Conservation (phyloP, 2,888 invertebrate species). For the Spatulosminthurus flaviceps region DNA sequence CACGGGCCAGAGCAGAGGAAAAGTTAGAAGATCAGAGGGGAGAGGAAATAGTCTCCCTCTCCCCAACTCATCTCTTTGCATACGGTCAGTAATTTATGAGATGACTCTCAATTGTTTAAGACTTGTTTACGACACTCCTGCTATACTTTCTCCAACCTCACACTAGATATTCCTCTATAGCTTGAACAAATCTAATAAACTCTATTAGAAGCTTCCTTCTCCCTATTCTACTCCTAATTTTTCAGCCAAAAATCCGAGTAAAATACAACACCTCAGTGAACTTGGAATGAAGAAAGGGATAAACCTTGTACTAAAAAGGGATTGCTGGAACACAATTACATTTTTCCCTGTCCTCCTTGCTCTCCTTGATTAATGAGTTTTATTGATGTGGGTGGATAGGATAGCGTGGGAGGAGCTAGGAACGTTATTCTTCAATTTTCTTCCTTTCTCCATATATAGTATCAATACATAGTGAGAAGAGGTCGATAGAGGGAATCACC, state of each 20-base stretch:
- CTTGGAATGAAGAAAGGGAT: not conserved
- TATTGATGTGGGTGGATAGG: not conserved
- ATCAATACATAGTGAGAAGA: too few species aligned
- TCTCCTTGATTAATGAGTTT: not conserved
- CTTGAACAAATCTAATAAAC: too few species aligned
- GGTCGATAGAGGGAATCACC: too few species aligned
- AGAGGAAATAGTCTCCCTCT: too few species aligned
- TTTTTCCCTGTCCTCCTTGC: not conserved
- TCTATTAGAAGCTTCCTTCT: too few species aligned
- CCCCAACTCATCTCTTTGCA: conserved; percentile 55
- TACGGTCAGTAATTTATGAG: conserved; percentile 59
- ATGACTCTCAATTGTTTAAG: conserved; percentile 61
- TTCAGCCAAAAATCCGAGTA: too few species aligned
- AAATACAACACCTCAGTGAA: too few species aligned
- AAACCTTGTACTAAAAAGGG: not conserved
- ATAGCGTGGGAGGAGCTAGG: not conserved
- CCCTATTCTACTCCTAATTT: too few species aligned
- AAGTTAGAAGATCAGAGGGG: not conserved
- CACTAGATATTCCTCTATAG: too few species aligned
- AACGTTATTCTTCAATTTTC: not conserved
- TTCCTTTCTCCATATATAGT: too few species aligned
- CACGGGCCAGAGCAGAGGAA: too few species aligned
- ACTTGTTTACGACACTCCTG: conserved; percentile 61
- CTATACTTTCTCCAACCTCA: conserved; percentile 22
- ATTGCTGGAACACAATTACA: not conserved